phyloP scores from a whole-genome alignment of 2,888 invertebrate genomes.

The Andrena minutula region DNA sequence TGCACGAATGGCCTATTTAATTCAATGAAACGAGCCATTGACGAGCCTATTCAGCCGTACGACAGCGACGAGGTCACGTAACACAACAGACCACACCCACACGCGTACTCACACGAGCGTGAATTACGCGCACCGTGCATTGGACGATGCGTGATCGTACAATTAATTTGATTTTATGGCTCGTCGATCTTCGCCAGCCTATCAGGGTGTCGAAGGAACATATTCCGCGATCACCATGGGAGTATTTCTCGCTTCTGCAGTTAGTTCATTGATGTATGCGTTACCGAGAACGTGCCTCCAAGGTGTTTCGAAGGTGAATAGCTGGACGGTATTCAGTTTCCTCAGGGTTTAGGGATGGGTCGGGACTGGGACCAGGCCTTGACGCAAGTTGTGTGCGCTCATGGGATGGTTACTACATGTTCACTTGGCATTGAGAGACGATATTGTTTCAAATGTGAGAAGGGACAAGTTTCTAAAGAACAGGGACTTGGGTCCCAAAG shows the following conservation, averaged over 20 bases:
- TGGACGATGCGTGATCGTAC: constrained; percentile 51
- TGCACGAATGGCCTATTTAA: constrained; percentile 76
- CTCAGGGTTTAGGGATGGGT: no score
- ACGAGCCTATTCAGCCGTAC: constrained; percentile 75
- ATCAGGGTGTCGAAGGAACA: constrained; percentile 19
- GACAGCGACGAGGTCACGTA: constrained; percentile 73
- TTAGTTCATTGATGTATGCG: background rate
- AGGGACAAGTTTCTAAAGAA: no score
- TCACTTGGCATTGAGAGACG: no score
- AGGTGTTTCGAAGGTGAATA: no score
- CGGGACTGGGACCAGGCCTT: no score
- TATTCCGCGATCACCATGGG: background rate
- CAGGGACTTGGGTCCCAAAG: no score
- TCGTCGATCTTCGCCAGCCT: constrained; percentile 41
- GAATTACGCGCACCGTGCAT: constrained; percentile 29
- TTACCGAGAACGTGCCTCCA: no score
- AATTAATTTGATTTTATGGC: constrained; percentile 59
- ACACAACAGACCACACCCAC: constrained; percentile 68
- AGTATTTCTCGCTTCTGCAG: constrained; percentile 6
- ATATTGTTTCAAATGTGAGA: no score
- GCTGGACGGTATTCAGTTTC: no score
- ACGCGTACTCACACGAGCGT: constrained; percentile 44
- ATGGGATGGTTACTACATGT: no score
- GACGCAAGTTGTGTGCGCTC: no score
- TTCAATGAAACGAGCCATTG: constrained; percentile 79